A percentile compares a stretch with the other conserved stretches of the same genome.
phyloP scores from a whole-genome alignment of 2,113 vertebrate genomes.

The Ariopsis seemanni region DNA sequence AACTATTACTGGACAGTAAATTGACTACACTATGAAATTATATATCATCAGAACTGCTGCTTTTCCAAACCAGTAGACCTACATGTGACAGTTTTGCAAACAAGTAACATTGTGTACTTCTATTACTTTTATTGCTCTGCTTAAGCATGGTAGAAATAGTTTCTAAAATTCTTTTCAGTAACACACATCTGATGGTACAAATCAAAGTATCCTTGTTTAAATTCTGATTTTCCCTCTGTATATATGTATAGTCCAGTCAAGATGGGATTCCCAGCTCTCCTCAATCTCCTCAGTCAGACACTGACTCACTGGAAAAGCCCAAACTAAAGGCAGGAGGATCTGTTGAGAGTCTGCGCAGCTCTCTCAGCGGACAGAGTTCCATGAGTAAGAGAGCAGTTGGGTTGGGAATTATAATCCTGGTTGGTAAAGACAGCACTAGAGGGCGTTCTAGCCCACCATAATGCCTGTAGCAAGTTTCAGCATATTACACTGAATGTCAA shows the following conservation, averaged over 20 bases:
- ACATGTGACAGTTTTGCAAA: neutral
- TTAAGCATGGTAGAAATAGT: neutral
- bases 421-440: neutral
- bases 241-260: constrained; percentile 77
- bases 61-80: neutral
- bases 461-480: neutral
- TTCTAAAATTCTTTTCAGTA: neutral
- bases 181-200: neutral
- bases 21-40: neutral
- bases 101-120: neutral
- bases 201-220: neutral
- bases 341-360: constrained; percentile 94
- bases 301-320: constrained; percentile 86
- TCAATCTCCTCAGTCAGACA: constrained; percentile 78
- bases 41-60: neutral
- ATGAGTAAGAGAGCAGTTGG: constrained; percentile 82
- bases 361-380: constrained; percentile 95
- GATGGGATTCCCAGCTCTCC: constrained; percentile 83
- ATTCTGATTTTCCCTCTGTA: neutral
- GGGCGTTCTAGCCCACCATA: neutral
- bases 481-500: neutral
- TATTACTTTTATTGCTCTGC: neutral
- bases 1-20: neutral
- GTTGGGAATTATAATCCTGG: neutral
- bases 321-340: constrained; percentile 96